A percentile compares a stretch with the other conserved stretches of the same genome.
Evolutionary conservation across 2,888 invertebrate species (phyloP).

Genomic region (Scaeva pyrastri): DNA sequence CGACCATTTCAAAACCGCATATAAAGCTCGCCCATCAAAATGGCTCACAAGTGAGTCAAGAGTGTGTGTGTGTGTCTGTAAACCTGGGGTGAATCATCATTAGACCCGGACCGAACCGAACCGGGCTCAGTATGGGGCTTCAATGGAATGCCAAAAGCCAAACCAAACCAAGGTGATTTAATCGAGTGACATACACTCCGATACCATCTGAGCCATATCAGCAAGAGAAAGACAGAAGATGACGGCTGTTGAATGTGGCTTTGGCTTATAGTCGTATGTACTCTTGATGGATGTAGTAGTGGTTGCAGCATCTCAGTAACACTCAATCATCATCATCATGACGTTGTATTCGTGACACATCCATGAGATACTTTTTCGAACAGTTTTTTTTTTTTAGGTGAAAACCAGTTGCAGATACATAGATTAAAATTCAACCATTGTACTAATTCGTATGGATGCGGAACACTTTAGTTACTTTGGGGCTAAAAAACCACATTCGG

Average conservation of each 20-base stretch:
- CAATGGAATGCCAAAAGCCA: slow-evolving; percentile 39
- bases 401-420: slow-evolving; percentile 12
- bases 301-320: slow-evolving; percentile 1
- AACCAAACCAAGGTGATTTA: slow-evolving; percentile 32
- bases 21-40: slow-evolving; percentile 37
- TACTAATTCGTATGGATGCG: background rate
- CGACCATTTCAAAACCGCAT: slow-evolving; percentile 28
- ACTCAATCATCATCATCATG: slow-evolving; percentile 15
- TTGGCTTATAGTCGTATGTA: no score
- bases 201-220: background rate
- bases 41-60: slow-evolving; percentile 23
- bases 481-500: slow-evolving; percentile 17
- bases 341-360: slow-evolving; percentile 24
- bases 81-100: slow-evolving; percentile 38
- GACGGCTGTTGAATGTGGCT: background rate
- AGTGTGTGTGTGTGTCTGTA: no score
- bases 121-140: slow-evolving; percentile 15
- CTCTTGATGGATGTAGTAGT: background rate
- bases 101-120: no score
- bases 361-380: background rate
- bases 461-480: background rate
- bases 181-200: slow-evolving; percentile 24
- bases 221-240: background rate
- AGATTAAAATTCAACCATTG: background rate
- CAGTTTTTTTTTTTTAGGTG: background rate